Conservation (phyloP, 2,113 vertebrate species). For the Oenanthe oenanthe region DNA sequence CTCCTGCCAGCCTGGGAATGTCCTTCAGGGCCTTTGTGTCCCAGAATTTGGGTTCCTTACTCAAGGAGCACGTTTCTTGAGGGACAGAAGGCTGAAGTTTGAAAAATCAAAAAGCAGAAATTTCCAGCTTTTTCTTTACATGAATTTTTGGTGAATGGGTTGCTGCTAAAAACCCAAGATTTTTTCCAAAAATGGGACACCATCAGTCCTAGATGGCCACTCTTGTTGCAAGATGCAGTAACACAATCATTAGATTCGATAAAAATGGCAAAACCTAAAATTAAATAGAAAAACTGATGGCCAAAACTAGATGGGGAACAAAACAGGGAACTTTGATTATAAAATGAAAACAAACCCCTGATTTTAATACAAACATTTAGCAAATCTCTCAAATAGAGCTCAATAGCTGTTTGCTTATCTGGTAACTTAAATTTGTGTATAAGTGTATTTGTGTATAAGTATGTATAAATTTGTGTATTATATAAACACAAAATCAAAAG, state of each 20-base stretch:
- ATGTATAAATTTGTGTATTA: neutral
- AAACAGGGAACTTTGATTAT: neutral
- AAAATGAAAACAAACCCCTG: neutral
- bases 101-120: neutral
- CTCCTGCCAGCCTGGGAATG: neutral
- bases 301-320: neutral
- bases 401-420: neutral
- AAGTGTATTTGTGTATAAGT: neutral
- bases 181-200: neutral
- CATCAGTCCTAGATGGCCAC: neutral
- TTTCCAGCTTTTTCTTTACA: neutral
- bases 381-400: neutral
- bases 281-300: neutral
- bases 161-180: neutral
- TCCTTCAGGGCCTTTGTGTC: constrained; percentile 11
- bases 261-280: neutral
- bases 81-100: neutral
- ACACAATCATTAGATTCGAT: rapidly evolving
- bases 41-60: neutral
- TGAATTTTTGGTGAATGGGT: neutral
- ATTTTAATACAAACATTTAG: neutral
- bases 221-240: neutral
- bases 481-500: neutral
- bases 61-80: neutral
- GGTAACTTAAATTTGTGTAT: neutral